Evolutionary conservation across 1,140 invertebrate genomes (phyloP).

Genomic region (Euschistus heros): DNA sequence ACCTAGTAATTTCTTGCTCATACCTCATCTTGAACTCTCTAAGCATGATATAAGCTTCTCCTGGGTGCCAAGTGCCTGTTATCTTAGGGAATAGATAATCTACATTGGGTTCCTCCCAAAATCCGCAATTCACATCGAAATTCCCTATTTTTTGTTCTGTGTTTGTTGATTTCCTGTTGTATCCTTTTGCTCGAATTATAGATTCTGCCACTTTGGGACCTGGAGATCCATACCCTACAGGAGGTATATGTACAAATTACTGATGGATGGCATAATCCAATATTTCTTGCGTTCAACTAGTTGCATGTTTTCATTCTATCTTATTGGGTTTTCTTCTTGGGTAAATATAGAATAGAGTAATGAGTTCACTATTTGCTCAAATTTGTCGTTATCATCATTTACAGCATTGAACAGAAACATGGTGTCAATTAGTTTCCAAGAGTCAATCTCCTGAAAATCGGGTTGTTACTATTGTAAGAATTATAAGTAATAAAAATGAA

Average conservation of each 20-base stretch:
- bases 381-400: too few relatives aligned
- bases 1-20: not conserved
- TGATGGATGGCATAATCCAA: not conserved
- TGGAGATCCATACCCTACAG: not conserved
- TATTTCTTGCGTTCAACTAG: too few relatives aligned
- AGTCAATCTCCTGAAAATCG: too few relatives aligned
- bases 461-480: too few relatives aligned
- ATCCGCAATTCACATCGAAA: not conserved
- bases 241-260: slow-evolving; percentile 6
- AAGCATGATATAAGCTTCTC: not conserved
- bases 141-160: not conserved
- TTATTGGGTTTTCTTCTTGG: too few relatives aligned
- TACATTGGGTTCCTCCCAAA: not conserved
- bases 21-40: not conserved
- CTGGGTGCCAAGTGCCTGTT: not conserved
- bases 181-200: not conserved
- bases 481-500: too few relatives aligned
- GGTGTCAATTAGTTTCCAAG: too few relatives aligned
- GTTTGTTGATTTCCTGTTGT: not conserved
- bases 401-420: too few relatives aligned
- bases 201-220: slow-evolving; percentile 9
- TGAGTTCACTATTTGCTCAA: too few relatives aligned
- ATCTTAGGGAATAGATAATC: not conserved
- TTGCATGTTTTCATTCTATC: too few relatives aligned
- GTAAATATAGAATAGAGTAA: too few relatives aligned